Percentiles rank a stretch among this genome's conserved stretches.
Evolutionary conservation across 2,888 invertebrate species (phyloP).

Genomic region (Osedax frankpressi): DNA sequence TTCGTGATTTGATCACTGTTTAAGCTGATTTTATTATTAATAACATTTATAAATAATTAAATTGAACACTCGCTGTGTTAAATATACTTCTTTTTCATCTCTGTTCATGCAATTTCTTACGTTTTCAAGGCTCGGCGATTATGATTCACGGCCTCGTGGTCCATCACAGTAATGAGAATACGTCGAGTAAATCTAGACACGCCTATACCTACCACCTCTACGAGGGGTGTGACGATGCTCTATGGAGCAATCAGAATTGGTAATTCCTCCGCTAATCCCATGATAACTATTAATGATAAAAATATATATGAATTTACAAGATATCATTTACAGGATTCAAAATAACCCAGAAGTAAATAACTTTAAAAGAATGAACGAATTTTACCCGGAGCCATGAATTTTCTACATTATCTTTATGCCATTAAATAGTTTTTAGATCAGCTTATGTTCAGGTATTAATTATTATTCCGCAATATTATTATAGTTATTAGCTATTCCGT

Average conservation of each 20-base stretch:
- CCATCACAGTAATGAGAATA: constrained; percentile 78
- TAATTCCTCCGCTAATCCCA: no score
- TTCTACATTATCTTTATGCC: no score
- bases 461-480: no score
- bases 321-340: not conserved
- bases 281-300: no score
- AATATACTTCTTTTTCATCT: not conserved
- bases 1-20: no score
- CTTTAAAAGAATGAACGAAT: not conserved
- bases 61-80: not conserved
- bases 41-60: not conserved
- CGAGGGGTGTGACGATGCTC: constrained; percentile 57
- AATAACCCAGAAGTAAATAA: not conserved
- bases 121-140: constrained; percentile 47
- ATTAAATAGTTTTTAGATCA: no score
- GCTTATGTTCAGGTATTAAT: no score
- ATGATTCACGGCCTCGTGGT: constrained; percentile 83
- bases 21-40: no score
- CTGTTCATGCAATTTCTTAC: not conserved
- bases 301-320: no score
- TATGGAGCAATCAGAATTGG: constrained; percentile 50
- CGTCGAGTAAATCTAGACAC: constrained; percentile 67
- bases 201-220: constrained; percentile 90
- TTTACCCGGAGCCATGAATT: not conserved
- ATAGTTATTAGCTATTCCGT: no score